Percentiles rank a stretch among this genome's conserved stretches.
phyloP scores from a whole-genome alignment of 1,140 invertebrate genomes.

The Nephila pilipes region DNA sequence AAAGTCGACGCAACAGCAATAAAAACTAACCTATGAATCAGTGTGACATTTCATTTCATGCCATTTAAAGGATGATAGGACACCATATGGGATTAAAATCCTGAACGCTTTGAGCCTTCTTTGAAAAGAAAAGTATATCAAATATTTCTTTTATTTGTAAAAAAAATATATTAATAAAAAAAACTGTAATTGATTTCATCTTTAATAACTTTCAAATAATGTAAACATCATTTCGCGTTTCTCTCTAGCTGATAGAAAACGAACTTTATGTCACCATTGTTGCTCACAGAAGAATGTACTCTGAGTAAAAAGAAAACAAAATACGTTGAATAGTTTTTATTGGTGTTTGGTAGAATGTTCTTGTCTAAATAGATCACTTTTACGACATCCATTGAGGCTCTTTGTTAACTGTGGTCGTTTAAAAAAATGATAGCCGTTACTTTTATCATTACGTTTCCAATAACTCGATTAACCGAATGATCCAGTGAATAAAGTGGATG shows the following conservation, averaged over 20 bases:
- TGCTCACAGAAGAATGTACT: not conserved
- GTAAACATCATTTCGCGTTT: not conserved
- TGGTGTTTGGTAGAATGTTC: not conserved
- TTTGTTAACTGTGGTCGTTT: not conserved
- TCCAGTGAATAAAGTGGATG: not conserved
- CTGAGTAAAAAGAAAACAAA: not conserved
- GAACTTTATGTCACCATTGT: not conserved
- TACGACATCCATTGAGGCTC: not conserved
- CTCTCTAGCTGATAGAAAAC: not conserved
- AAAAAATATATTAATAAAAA: too few species aligned
- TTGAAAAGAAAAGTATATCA: too few species aligned
- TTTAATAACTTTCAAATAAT: not conserved
- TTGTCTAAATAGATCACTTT: conserved; percentile 32
- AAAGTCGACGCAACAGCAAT: too few species aligned
- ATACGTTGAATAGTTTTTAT: conserved; percentile 14
- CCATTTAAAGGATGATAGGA: too few species aligned
- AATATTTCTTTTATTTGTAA: too few species aligned
- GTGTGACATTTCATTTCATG: too few species aligned
- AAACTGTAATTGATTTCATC: too few species aligned
- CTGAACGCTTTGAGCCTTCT: too few species aligned
- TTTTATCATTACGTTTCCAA: conserved; percentile 1
- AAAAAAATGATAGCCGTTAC: not conserved
- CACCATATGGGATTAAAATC: too few species aligned
- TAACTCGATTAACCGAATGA: conserved; percentile 7
- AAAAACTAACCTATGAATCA: too few species aligned